Conservation (phyloP, 2,113 vertebrate species). For the Ptilonorhynchus violaceus region DNA sequence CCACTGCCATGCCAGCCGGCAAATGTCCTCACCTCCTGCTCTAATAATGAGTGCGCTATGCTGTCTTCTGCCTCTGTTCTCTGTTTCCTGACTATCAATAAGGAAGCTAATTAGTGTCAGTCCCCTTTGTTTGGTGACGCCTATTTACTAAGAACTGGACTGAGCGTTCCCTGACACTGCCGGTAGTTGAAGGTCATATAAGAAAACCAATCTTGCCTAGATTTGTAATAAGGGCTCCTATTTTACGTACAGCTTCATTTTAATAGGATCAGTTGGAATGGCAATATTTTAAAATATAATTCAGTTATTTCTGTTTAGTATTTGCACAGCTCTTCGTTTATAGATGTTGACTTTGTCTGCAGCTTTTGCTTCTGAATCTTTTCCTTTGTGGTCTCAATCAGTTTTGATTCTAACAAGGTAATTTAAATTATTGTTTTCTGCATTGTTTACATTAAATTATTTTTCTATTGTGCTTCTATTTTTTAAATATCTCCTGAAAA, state of each 20-base stretch:
- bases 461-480: neutral
- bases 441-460: neutral
- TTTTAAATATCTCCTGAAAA: neutral
- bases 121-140: slow-evolving; percentile 25
- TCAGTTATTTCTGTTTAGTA: neutral
- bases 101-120: slow-evolving; percentile 54
- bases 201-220: neutral
- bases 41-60: neutral
- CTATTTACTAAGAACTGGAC: neutral
- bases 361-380: neutral
- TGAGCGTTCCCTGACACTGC: neutral
- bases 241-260: neutral
- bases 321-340: neutral
- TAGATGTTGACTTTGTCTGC: neutral
- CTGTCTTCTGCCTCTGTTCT: neutral
- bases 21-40: neutral
- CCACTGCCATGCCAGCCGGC: neutral
- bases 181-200: slow-evolving; percentile 18
- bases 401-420: neutral
- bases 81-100: neutral
- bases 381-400: neutral
- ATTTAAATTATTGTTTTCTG: neutral
- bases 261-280: neutral
- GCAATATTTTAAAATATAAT: neutral
- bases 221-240: neutral